Evolutionary conservation across 2,888 invertebrate species (phyloP).

Genomic region (Brassicogethes aeneus): DNA sequence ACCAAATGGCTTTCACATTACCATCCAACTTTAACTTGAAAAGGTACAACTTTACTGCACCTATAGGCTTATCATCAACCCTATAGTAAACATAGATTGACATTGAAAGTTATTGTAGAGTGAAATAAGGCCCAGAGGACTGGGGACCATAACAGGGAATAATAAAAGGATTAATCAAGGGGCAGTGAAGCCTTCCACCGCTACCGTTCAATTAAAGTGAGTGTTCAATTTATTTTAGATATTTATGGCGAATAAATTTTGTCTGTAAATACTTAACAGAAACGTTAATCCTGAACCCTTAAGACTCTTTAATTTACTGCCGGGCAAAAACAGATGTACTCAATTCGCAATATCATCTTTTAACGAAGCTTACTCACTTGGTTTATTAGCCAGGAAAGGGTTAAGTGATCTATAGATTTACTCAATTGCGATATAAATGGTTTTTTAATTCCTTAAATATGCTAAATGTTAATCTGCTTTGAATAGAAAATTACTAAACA

Average conservation of each 20-base stretch:
- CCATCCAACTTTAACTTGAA: too few relatives aligned
- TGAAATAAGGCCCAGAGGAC: constrained; percentile 39
- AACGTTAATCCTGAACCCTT: background rate
- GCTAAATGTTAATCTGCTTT: background rate
- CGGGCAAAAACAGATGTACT: background rate
- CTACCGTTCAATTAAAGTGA: constrained; percentile 16
- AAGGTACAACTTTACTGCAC: too few relatives aligned
- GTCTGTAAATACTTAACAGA: background rate
- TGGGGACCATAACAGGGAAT: constrained; percentile 28
- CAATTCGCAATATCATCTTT: background rate
- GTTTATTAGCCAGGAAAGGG: background rate
- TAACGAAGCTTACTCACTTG: background rate
- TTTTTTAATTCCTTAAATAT: background rate
- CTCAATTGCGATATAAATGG: background rate
- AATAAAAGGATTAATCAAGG: constrained; percentile 33
- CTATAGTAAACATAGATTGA: too few relatives aligned
- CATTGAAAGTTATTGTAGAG: too few relatives aligned
- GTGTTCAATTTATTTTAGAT: background rate
- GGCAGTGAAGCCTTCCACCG: constrained; percentile 17
- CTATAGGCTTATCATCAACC: too few relatives aligned
- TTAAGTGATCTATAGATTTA: background rate
- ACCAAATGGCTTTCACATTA: too few relatives aligned
- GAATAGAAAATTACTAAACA: background rate
- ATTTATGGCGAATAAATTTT: background rate
- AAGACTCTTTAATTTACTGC: background rate